phyloP scores from a whole-genome alignment of 2,888 invertebrate species.

The Notodonta dromedarius region DNA sequence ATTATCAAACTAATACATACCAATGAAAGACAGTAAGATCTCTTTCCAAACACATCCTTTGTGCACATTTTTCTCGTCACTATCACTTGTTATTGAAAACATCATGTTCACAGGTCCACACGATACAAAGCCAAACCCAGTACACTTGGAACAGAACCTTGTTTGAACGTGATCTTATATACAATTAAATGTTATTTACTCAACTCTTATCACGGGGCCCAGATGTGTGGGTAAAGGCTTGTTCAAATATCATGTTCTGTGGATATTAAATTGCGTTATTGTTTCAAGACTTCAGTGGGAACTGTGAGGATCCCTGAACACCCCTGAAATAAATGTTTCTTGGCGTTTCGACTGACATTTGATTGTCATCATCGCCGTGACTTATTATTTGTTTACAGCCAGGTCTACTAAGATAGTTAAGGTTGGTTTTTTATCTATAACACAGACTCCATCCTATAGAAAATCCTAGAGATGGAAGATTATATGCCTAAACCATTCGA shows the following conservation, averaged over 20 bases:
- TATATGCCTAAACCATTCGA: no score
- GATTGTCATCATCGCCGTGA: no score
- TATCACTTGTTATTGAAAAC: slow-evolving; percentile 42
- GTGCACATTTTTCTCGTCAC: slow-evolving; percentile 21
- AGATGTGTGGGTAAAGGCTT: neutral
- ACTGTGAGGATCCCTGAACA: neutral
- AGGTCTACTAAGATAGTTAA: no score
- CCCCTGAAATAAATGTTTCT: no score
- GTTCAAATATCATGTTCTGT: slow-evolving; percentile 1
- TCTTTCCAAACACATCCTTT: slow-evolving; percentile 49
- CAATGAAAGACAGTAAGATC: slow-evolving; percentile 48
- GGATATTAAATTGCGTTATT: neutral
- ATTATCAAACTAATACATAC: slow-evolving; percentile 39
- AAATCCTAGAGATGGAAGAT: no score
- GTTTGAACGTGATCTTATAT: slow-evolving; percentile 1
- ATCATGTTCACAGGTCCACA: slow-evolving; percentile 44
- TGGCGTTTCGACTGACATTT: no score
- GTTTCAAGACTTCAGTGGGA: neutral
- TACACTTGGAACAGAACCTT: neutral
- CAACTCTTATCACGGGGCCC: neutral
- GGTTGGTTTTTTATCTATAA: no score
- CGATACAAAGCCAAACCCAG: neutral
- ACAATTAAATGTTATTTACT: slow-evolving; percentile 3
- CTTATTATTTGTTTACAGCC: no score
- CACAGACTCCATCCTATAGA: no score